Evolutionary conservation across 2,888 invertebrate genomes (phyloP), one percentile per base, ranked within the genome.

Genomic region (Xanthia icteritia): DNA sequence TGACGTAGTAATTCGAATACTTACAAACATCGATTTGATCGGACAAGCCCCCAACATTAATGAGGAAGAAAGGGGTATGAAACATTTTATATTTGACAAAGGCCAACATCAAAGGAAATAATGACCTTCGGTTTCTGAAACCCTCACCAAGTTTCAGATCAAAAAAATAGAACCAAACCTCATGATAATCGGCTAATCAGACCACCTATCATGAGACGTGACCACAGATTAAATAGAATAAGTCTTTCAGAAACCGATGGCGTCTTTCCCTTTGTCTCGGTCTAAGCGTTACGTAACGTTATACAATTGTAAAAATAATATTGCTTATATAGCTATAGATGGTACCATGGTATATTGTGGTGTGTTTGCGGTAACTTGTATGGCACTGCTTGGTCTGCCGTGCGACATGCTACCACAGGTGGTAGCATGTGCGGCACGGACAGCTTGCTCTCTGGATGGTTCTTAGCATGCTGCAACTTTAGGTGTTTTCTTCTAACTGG

Each of bases 381-480:
- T 82, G 82, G 82, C 82, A 82, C 82, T 56, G 78, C 31, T 77
- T 64, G 67, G 27, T 77, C 60, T 71, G 48, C 39, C 70, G 58
- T 39, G 79, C 65, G 58, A 17, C 36, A 27, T 45, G 58, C 42
- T 60, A 27, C 36, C 27, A 63, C 65, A 51, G 48, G 65, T 67
- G 63, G 70, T 36, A 45, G 15, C 73, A 67, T 79, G 36, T 69
- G 48, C 51, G 71, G 77, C 85, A 83, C 82, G 45, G 77, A 71
- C 39, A 68, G 71, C 63, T 17, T 39, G 61, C n/a, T 63, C 9
- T 74, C 65, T 82, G 74, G 56, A 83, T 76, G 63, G 58, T 71
- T 79, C 76, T 92, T 94, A 95, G 89, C 91, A 94, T 13, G 94
- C 94, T 17, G 93, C 86, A 1, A 95, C 92, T 76, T 94, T 93